Evolutionary conservation across 2,888 invertebrate genomes (phyloP).

Genomic region (Gryllus longicercus): DNA sequence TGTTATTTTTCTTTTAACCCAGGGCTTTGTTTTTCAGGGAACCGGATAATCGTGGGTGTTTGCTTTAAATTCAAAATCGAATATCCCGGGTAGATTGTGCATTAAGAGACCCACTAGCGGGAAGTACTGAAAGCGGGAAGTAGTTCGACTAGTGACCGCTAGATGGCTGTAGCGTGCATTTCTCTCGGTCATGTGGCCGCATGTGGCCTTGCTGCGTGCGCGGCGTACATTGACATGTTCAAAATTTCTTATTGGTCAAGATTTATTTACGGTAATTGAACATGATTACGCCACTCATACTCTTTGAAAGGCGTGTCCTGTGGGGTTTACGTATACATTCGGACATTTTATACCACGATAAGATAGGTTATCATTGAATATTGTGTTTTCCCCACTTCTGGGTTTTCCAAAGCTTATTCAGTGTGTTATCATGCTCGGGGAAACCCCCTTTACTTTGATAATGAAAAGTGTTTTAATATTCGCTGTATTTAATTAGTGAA

Average conservation of each 20-base stretch:
- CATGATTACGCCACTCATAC: not conserved
- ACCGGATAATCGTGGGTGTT: too few relatives aligned
- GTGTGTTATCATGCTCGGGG: not conserved
- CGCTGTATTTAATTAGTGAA: not conserved
- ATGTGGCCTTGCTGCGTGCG: not conserved
- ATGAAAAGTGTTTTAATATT: not conserved
- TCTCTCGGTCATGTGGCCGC: not conserved
- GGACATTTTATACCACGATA: not conserved
- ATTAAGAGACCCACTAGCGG: too few relatives aligned
- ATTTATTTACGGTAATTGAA: not conserved
- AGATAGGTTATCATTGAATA: not conserved
- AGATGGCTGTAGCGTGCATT: not conserved
- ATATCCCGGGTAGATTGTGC: too few relatives aligned
- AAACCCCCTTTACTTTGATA: slow-evolving; percentile 8
- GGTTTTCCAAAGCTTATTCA: slow-evolving; percentile 17
- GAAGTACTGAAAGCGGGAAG: too few relatives aligned
- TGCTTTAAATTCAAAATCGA: too few relatives aligned
- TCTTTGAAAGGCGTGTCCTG: not conserved
- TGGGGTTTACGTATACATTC: not conserved
- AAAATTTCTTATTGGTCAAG: not conserved
- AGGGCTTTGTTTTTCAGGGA: too few relatives aligned
- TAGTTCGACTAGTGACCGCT: not conserved
- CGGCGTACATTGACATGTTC: not conserved
- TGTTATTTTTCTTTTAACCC: too few relatives aligned
- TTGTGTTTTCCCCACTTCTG: not conserved